Base-by-base conservation (phyloP, 2,888 invertebrate genomes). In the Leucophora obtusa region DNA sequence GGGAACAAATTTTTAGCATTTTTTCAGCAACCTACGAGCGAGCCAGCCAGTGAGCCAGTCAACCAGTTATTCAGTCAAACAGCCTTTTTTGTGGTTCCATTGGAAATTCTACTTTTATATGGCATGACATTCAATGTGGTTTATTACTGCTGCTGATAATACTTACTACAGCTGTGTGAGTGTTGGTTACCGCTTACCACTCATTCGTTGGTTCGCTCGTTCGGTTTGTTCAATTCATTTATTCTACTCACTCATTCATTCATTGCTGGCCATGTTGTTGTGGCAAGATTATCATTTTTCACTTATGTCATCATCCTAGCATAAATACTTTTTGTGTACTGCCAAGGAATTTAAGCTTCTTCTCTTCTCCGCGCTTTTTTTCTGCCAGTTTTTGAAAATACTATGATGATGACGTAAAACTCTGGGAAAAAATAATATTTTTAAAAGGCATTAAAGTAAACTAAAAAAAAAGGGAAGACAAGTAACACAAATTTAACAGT, bases 201-300 rank as follows among this genome's bases (percentile, higher is more conserved):
- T 54, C 53, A 73, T 72, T 56, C 68, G 68, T 59, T 76, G 65
- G 69, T 71, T 72, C 50, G 51, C 47, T 82, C 54, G 38, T 70
- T 76, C 33, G 72, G 62, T 73, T 63, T 66, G 59, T 47, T 72
- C 54, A 73, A 38, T 60, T 66, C 68, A 65, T 38, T 69, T 54
- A 63, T 35, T 69, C 56, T 58, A 63, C 35, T 69, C 51, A 21
- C 53, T 35, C 35, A 21, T 72, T 35, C 56, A 43, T 66, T 50
- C 56, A 66, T 73, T 70, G 76, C 73, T 80, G 80, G 58, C 70
- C 71, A 73, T 82, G 72, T 74, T 82, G 69, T 80, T 77, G 68
- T 51, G 75, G 74, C 76, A 76, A 75, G 83, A 82, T 82, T 84
- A 82, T 81, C 80, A 84, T 83, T 82, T 84, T 83, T 84, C 82